Evolutionary conservation across 2,113 vertebrate species (phyloP).

Genomic region (Hypanus sabinus): DNA sequence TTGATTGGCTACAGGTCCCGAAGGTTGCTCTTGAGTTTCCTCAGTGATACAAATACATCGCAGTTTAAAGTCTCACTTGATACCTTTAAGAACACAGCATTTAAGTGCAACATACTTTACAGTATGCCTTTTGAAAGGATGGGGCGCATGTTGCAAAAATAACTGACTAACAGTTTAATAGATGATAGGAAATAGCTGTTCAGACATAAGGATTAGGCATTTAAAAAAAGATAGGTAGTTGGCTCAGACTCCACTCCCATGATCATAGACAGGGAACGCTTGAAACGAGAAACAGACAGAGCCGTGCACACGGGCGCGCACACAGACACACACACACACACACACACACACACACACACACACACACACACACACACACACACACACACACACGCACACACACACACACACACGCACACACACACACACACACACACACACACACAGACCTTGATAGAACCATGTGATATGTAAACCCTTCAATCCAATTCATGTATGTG

Average conservation of each 20-base stretch:
- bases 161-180: neutral
- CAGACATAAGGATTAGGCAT: neutral
- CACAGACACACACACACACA: neutral
- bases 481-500: neutral
- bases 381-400: neutral
- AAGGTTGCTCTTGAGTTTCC: constrained; percentile 20
- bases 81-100: neutral
- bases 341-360: neutral
- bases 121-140: neutral
- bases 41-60: constrained; percentile 18
- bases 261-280: neutral
- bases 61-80: neutral
- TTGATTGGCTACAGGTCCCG: constrained; percentile 30
- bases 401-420: too few species aligned
- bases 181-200: constrained; percentile 2
- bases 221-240: constrained; percentile 13
- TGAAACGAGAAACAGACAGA: constrained; percentile 10
- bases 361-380: neutral
- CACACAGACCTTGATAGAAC: neutral
- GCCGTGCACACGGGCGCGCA: neutral
- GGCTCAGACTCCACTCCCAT: constrained; percentile 1
- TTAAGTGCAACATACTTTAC: neutral
- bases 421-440: neutral
- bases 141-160: neutral
- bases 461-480: constrained; percentile 7